A percentile compares a stretch with the other conserved stretches of the same genome.
Evolutionary conservation across 2,113 vertebrate genomes (phyloP).

Genomic region (Coptodon rendalli): DNA sequence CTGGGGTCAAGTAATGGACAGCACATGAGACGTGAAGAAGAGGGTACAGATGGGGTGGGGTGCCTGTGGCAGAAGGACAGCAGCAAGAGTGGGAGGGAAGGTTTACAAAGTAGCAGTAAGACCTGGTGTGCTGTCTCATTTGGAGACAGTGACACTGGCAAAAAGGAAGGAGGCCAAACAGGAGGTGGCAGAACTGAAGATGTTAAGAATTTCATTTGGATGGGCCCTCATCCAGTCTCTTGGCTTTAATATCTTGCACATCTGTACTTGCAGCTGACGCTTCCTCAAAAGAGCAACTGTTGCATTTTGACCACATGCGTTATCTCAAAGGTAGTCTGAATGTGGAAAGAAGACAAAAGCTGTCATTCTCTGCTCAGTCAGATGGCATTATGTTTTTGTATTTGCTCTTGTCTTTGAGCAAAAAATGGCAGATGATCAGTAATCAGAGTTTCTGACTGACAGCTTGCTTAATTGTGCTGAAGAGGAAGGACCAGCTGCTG

Average conservation of each 20-base stretch:
- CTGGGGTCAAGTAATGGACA: neutral
- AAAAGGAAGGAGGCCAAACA: neutral
- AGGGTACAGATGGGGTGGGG: neutral
- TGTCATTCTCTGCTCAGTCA: neutral
- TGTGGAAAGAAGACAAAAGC: neutral
- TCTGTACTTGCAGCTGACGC: neutral
- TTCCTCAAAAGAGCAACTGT: neutral
- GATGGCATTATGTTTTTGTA: neutral
- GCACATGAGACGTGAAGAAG: neutral
- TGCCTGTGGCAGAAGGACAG: neutral
- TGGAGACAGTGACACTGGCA: neutral
- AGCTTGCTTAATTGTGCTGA: neutral
- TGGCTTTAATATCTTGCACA: neutral
- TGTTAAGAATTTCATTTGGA: neutral
- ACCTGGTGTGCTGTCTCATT: rapidly evolving
- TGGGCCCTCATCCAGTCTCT: neutral
- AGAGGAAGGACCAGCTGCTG: neutral
- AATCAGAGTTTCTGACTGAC: neutral
- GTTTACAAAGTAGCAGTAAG: neutral
- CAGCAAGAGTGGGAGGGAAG: neutral
- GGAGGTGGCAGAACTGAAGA: neutral
- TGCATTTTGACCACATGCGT: neutral
- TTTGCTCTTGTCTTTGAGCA: neutral
- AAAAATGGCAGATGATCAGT: neutral
- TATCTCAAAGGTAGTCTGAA: neutral